Evolutionary conservation across 1,140 invertebrate genomes (phyloP).

Genomic region (Telenomus remus): DNA sequence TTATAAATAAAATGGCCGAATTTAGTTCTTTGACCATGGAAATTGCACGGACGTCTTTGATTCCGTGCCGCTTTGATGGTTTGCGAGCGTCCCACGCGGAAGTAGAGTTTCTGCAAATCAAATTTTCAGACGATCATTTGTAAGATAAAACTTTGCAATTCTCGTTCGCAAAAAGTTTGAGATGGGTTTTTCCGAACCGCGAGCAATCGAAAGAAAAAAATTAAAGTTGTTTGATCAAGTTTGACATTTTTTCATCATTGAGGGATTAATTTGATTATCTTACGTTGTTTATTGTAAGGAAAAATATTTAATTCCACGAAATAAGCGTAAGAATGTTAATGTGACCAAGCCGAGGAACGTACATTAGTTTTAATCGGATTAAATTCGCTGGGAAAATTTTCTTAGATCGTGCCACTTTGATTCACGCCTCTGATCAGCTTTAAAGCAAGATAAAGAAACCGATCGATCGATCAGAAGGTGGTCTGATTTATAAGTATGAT

Average conservation of each 20-base stretch:
- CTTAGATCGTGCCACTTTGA: conserved; percentile 10
- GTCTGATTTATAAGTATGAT: conserved; percentile 30
- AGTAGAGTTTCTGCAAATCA: conserved; percentile 3
- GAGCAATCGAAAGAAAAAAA: too few relatives aligned
- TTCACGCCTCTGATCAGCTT: conserved; percentile 14
- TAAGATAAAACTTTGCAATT: too few relatives aligned
- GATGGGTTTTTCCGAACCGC: too few relatives aligned
- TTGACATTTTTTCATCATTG: too few relatives aligned
- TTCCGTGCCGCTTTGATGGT: conserved; percentile 18
- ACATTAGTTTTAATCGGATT: conserved; percentile 1
- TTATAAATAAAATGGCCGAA: conserved; percentile 20
- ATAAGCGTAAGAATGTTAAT: too few relatives aligned
- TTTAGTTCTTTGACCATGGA: conserved; percentile 5
- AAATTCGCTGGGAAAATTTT: conserved; percentile 1
- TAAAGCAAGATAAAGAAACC: conserved; percentile 9
- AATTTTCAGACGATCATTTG: background rate
- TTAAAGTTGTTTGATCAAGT: too few relatives aligned
- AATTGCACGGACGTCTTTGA: conserved; percentile 4
- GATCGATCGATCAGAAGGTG: conserved; percentile 27
- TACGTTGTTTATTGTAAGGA: background rate
- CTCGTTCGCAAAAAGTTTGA: too few relatives aligned
- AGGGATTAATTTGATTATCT: too few relatives aligned
- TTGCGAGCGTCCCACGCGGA: conserved; percentile 25
- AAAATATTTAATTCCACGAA: background rate
- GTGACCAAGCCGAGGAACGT: background rate